Evolutionary conservation across 1,140 invertebrate genomes (phyloP), one percentile per base, ranked within the genome.

Genomic region (Euborellia annulipes): DNA sequence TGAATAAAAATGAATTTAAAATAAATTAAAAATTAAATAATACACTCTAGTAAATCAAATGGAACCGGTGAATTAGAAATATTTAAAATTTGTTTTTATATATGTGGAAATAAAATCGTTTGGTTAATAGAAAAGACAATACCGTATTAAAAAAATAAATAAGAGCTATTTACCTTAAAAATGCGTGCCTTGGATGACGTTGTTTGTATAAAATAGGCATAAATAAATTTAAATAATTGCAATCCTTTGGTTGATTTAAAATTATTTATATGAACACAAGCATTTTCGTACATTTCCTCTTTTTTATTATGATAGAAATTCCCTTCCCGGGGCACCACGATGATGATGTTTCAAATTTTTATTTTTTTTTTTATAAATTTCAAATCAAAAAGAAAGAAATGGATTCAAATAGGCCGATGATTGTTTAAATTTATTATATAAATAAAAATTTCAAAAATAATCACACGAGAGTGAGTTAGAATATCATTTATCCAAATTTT

Each of bases 241-340:
- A 73, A 73, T 51, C 79, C 80, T 63, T 79, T 76, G 41, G 74
- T 72, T 58, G 73, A 71, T 68, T 84, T 84, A 65, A 81, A 79
- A 66, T 76, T 78, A 66, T 69, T 76, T 56, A 82, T 67, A 68
- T 82, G 80, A 67, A 76, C 72, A 61, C 80, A 83, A 56, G 78
- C 78, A 70, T 67, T 68, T 63, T 74, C 71, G 64, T 72, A 75
- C 75, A 76, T 75, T 65, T 69, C 62, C 4, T 27, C 23, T 27
- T 11, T 27, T 11, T 27, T 27, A 11, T 4, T 27, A 6, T 27
- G 23, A 11, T 6, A 11, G 23, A 27, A 27, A 27, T 27, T 27
- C 23, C n/a, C n/a, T n/a, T n/a, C n/a, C n/a, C n/a, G 4, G 23
- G 23, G 11, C 11, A 27, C 11, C 23, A 4, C 11, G 23, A 11